Base-by-base conservation (phyloP, 2,797 vertebrate species). In the Chlorospingus semifuscus region DNA sequence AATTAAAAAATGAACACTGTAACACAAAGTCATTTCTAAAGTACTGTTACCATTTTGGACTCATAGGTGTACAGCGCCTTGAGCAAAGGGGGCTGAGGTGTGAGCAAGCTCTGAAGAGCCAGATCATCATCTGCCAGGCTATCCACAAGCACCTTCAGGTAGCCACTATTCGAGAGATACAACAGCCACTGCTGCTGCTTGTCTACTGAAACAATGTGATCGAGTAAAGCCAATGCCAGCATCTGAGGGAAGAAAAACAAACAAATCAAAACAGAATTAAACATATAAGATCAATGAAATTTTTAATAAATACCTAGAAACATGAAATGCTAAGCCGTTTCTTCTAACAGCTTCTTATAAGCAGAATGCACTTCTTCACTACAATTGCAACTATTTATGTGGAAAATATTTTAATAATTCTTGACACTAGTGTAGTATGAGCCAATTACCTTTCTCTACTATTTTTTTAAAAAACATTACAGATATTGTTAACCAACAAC, bases 61-160 rank as follows among this genome's bases (percentile, higher is more conserved):
- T 99, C 99, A 1, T 99, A 99, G 71, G 99, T 99, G 95, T 99
- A 99, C 24, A 99, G 97, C 0, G 99, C 99, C 96, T 99, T 99
- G 88, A 99, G 98, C n/a, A 99, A 96, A 7, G 99, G 99, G 1
- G 99, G 98, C 91, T 99, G 99, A 46, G 99, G 99, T 2, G 97
- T 97, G n/a, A 99, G 99, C 57, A 99, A 97, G 86, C 97, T 98
- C 98, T 99, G 99, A 55, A 99, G 97, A 74, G 98, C 98, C 1
- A 32, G 94, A 30, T 99, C 99, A 16, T 99, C 99, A 90, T 99
- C 99, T 41, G 98, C 98, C 60, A 99, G 95, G 93, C 99, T 99
- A 95, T 99, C 99, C 91, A 99, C 99, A 34, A 99, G 98, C 23
- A 99, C 98, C 21, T 99, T 99, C 96, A 99, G 97, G 94, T 99